Conservation (phyloP, 2,888 invertebrate genomes). For the Orchesellides sinensis region DNA sequence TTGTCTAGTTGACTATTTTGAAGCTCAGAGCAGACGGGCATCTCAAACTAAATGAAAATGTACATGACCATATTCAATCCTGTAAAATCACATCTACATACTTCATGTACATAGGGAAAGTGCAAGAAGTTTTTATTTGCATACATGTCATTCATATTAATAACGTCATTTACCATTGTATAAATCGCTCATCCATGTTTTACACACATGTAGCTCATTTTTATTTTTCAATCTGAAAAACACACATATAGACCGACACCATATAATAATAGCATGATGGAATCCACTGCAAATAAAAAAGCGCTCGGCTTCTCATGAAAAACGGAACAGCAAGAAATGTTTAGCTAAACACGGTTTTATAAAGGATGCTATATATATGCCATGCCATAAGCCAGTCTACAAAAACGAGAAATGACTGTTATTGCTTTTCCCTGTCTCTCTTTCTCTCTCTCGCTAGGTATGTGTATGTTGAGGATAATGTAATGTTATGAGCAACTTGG, state of each 20-base stretch:
- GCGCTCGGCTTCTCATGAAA: neutral
- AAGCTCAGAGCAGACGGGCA: neutral
- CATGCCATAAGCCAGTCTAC: too few species aligned
- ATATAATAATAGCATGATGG: too few species aligned
- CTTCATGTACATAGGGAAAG: neutral
- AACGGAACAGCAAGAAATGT: neutral
- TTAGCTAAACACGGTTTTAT: neutral
- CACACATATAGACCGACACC: neutral
- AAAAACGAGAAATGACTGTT: neutral
- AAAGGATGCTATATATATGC: neutral
- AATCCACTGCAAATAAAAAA: too few species aligned
- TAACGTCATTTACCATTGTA: constrained; percentile 27
- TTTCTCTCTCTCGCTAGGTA: neutral
- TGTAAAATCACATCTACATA: neutral
- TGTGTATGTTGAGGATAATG: neutral
- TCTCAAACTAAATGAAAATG: neutral
- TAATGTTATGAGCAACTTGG: constrained; percentile 48
- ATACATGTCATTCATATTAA: constrained; percentile 10
- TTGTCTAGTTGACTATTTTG: neutral
- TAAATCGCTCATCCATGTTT: neutral
- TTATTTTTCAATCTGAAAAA: neutral
- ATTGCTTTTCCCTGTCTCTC: too few species aligned
- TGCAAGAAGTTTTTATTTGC: constrained; percentile 6
- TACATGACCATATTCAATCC: neutral
- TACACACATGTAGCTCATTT: neutral